Percentiles rank a stretch among this genome's conserved stretches.
Evolutionary conservation across 2,888 invertebrate species (phyloP).

Genomic region (Harmothoe impar): DNA sequence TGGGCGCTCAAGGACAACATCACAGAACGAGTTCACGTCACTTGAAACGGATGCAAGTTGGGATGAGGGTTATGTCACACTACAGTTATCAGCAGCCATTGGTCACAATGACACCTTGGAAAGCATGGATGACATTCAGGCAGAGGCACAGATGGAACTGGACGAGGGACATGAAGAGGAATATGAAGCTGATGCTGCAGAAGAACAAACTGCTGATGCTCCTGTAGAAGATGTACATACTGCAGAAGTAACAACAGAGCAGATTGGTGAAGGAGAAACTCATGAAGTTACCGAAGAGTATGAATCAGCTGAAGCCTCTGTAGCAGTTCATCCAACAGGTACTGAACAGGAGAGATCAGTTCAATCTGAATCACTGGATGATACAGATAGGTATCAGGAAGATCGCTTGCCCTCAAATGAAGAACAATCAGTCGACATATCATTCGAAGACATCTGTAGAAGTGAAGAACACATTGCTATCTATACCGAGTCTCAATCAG

Average conservation of each 20-base stretch:
- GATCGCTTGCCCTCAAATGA: no score
- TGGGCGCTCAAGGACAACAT: constrained; percentile 5
- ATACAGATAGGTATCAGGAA: no score
- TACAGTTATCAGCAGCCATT: constrained; percentile 20
- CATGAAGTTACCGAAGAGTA: no score
- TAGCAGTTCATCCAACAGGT: no score
- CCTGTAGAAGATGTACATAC: neutral
- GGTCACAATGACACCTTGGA: constrained; percentile 38
- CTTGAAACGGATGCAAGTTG: constrained; percentile 44
- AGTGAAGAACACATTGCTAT: neutral
- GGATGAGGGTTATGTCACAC: constrained; percentile 58
- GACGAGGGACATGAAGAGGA: neutral
- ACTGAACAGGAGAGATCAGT: no score
- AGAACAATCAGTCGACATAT: neutral
- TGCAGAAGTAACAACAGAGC: neutral
- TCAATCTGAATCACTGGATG: no score
- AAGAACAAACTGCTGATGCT: neutral
- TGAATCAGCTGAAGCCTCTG: no score
- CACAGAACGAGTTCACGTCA: constrained; percentile 30
- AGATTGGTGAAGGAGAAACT: neutral
- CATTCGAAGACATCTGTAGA: neutral
- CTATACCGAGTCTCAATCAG: neutral
- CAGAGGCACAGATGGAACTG: neutral
- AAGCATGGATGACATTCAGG: constrained; percentile 37
- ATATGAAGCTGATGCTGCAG: neutral